Evolutionary conservation across 2,888 invertebrate species (phyloP), one percentile per base, ranked within the genome.

Genomic region (Drosophila colorata): DNA sequence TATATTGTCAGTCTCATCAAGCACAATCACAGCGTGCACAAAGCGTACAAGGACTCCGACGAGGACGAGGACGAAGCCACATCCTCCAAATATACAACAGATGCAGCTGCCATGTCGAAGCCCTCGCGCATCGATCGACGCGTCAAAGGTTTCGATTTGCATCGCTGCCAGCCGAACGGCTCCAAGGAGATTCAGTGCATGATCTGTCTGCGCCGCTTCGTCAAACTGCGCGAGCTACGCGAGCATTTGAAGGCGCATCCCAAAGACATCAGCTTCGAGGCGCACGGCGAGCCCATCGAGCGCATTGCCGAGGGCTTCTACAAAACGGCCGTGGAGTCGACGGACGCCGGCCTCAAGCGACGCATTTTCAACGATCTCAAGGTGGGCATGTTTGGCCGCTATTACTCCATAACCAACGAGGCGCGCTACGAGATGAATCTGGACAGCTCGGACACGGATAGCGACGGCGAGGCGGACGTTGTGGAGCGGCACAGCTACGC

Each of bases 361-460:
- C 81, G 86, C 3, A 90, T 90, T 48, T 64, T 80, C 2, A 59
- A 75, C 9, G 90, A 90, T 69, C 78, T 90, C 11, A 63, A 72
- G 2, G 56, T 78, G 2, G 81, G 85, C 9, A 70, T 79, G n/a
- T 80, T 71, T 25, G 86, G 88, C 3, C 86, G 85, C 20, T 91
- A 92, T 65, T 92, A 92, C 65, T 92, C 92, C 5, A 91, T 92
- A 9, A 90, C 90, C 0, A 92, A 91, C 69, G 87, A 90, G 57
- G 75, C 87, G 2, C 91, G 91, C 2, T 90, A 90, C 48, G 92
- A 92, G 69, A 74, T 92, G 57, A 85, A 76, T 52, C 63, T 92
- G 25, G 89, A 88, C 52, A 89, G 90, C 57, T 90, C 90, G 4
- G 86, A 87, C 35, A 87, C 86, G 4, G 86, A 87, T 35, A 82